Base-by-base conservation (phyloP, 1,140 invertebrate species). In the Sycophaga agraensis region DNA sequence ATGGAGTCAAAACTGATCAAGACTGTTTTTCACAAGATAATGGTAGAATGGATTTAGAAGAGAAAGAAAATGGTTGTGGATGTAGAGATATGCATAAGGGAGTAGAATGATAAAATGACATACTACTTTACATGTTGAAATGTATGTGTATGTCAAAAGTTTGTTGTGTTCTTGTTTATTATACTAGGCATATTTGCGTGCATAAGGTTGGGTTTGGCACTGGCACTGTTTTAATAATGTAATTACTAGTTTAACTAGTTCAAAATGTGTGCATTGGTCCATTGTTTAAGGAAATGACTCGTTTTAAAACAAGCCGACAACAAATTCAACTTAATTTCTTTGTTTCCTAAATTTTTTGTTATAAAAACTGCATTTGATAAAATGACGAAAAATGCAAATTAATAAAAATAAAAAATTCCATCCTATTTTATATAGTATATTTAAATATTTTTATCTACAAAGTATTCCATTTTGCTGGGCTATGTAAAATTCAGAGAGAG, bases 101-200 rank as follows among this genome's bases (percentile, higher is more conserved):
- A 63, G 68, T 66, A 61, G 66, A 69, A 68, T 66, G 67, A 71
- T 62, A 68, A 66, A 61, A 66, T 70, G 70, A 77, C 74, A 75
- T 78, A 78, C 76, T 66, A 73, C 63, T 64, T 77, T 78, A 78
- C 76, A 76, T 74, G 76, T 77, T 78, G 51, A 72, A 73, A 78
- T 79, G 74, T 79, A 77, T 78, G 72, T 68, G 70, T 61, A 74
- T 78, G 77, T 78, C 73, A 75, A 73, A 76, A 75, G 69, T 77
- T 78, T 80, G 74, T 80, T 78, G 77, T 80, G 74, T 79, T 79
- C 72, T 78, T 78, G 76, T 80, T 80, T 62, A 61, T 80, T 78
- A 74, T 76, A 78, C 78, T 78, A 78, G 73, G 75, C 76, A 73
- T 73, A 72, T 74, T 69, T 68, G 61, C 70, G 68, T 63, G 66